A percentile compares a stretch with the other conserved stretches of the same genome.
phyloP scores from a whole-genome alignment of 2,888 invertebrate genomes.

The Cephus pulcher region DNA sequence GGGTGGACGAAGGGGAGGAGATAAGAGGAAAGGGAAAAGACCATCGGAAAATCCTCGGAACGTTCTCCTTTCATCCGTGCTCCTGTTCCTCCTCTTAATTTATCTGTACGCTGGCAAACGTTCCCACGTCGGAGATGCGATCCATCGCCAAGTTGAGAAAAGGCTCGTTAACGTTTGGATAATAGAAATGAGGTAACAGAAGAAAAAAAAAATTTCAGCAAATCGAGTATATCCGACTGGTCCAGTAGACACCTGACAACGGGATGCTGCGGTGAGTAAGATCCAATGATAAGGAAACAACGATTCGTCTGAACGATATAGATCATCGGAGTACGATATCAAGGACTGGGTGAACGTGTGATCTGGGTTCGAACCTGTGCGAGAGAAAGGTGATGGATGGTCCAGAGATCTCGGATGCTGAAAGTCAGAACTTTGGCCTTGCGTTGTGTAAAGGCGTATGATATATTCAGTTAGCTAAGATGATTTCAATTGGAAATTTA shows the following conservation, averaged over 20 bases:
- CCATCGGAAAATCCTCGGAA: neutral
- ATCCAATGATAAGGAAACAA: neutral
- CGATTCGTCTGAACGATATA: neutral
- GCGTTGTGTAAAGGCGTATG: neutral
- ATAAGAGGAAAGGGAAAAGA: neutral
- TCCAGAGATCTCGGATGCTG: neutral
- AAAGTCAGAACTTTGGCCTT: neutral
- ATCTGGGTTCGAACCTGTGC: neutral
- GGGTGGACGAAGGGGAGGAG: neutral
- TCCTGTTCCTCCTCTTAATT: neutral
- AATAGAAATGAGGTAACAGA: conserved; percentile 11
- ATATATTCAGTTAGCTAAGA: neutral
- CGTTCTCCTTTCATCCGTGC: neutral
- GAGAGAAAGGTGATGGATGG: neutral
- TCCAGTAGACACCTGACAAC: neutral
- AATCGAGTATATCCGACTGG: conserved; percentile 6
- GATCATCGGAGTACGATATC: neutral
- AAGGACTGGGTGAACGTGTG: neutral
- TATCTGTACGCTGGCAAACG: neutral
- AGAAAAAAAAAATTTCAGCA: conserved; percentile 18
- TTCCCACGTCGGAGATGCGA: neutral
- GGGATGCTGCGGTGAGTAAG: neutral
- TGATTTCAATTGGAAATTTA: conserved; percentile 11
- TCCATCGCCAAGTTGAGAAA: neutral
- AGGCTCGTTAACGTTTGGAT: conserved; percentile 1